Evolutionary conservation across 2,113 vertebrate species (phyloP).

Genomic region (Sceloporus tristichus): DNA sequence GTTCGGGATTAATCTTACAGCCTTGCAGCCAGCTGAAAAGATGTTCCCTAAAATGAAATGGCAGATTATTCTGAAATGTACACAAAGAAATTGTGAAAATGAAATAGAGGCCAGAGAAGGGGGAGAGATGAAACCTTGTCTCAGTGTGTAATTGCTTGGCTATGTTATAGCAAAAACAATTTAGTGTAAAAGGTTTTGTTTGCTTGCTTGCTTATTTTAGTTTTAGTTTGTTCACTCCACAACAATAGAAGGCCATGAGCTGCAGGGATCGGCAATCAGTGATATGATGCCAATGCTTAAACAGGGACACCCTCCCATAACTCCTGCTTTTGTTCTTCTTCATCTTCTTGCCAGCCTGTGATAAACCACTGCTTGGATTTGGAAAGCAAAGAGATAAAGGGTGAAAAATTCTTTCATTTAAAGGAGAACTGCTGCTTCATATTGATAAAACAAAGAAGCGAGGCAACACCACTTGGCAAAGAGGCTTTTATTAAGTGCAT

Average conservation of each 20-base stretch:
- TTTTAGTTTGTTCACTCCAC: neutral
- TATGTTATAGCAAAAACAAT: neutral
- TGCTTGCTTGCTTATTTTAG: neutral
- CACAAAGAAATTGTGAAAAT: neutral
- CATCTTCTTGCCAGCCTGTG: neutral
- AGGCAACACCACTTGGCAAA: conserved; percentile 24
- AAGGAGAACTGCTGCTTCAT: conserved; percentile 1
- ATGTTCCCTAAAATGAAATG: conserved; percentile 6
- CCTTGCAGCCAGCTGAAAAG: neutral
- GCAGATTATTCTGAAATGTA: neutral
- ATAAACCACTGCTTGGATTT: neutral
- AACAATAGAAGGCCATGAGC: neutral
- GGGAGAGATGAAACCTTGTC: neutral
- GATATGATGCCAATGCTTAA: neutral
- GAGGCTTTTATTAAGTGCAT: conserved; percentile 9
- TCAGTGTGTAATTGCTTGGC: neutral
- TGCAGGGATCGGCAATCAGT: neutral
- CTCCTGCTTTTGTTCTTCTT: neutral
- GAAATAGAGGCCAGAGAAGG: neutral
- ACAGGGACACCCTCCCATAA: neutral
- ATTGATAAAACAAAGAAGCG: conserved; percentile 8
- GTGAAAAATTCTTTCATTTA: neutral
- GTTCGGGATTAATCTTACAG: conserved; percentile 11
- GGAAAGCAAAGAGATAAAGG: neutral
- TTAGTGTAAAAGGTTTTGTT: neutral